A percentile compares a stretch with the other conserved stretches of the same genome.
These are phyloP conservation scores for Harpegnathos saltator DNA, from an alignment of 1,140 invertebrate genomes.

Conservation along the genomic window DNA sequence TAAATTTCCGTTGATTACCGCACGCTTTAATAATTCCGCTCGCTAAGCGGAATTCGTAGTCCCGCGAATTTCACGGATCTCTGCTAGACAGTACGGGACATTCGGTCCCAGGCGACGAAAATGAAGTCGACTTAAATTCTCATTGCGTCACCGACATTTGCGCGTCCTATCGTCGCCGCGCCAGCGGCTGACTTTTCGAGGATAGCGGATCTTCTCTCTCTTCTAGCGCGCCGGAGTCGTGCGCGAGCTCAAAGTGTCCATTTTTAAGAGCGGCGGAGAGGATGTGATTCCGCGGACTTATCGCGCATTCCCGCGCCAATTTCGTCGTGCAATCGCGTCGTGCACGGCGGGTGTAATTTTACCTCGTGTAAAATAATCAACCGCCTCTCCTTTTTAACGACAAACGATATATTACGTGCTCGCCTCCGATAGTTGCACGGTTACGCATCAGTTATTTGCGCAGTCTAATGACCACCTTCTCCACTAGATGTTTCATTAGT, in stretches of 20 bases:
- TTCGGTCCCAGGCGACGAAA: constrained; percentile 50
- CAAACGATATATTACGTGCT: too few species aligned
- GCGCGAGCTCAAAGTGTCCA: not conserved
- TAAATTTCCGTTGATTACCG: constrained; percentile 59
- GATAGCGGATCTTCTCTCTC: constrained; percentile 46
- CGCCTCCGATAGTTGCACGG: too few species aligned
- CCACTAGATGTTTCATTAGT: too few species aligned
- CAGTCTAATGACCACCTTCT: too few species aligned
- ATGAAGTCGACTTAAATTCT: constrained; percentile 57
- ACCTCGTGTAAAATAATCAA: not conserved
- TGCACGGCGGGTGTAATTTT: not conserved
- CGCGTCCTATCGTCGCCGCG: constrained; percentile 36
- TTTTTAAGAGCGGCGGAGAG: not conserved
- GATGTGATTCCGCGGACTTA: not conserved
- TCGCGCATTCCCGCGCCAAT: not conserved
- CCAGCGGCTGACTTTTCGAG: constrained; percentile 34
- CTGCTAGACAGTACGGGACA: constrained; percentile 50
- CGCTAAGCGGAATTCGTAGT: constrained; percentile 57
- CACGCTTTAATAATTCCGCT: constrained; percentile 56
- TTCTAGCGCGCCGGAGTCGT: constrained; percentile 17
- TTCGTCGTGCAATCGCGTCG: not conserved
- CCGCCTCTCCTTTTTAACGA: not conserved
- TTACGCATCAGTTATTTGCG: too few species aligned
- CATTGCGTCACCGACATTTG: constrained; percentile 51
- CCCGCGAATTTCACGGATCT: constrained; percentile 50